These are phyloP conservation scores for Microcebus ravelobensis DNA, from an alignment of 2,113 vertebrate genomes.

Conservation along the genomic window DNA sequence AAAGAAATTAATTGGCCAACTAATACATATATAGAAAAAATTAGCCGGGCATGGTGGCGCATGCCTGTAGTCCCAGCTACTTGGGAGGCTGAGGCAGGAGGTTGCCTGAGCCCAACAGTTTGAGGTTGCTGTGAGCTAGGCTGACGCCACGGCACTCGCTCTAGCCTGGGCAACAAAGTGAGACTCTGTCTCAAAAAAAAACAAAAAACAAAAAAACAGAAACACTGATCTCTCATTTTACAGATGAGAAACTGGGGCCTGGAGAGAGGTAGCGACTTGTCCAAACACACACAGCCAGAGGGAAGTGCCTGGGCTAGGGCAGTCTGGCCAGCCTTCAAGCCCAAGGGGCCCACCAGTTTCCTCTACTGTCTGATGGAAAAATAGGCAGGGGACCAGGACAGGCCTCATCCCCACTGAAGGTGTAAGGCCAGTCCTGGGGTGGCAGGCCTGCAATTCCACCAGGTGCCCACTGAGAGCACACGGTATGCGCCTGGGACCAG, in stretches of 20 bases:
- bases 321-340: not conserved
- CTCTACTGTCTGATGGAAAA: not conserved
- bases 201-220: not conserved
- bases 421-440: not conserved
- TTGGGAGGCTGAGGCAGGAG: too few species aligned
- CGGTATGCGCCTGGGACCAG: rapidly evolving
- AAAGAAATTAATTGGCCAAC: too few species aligned
- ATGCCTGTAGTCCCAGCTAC: too few species aligned
- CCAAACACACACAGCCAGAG: not conserved
- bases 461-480: not conserved
- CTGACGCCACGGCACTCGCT: too few species aligned
- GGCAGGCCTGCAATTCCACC: not conserved
- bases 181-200: too few species aligned
- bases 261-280: not conserved
- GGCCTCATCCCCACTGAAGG: conserved; percentile 5
- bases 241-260: not conserved
- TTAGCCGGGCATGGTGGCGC: too few species aligned
- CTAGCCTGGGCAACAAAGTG: too few species aligned
- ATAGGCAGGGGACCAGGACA: not conserved
- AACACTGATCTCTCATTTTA: not conserved
- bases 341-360: not conserved
- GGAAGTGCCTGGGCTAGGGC: not conserved
- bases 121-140: too few species aligned
- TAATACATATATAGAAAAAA: too few species aligned
- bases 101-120: too few species aligned